These are phyloP conservation scores for Peromyscus attwateri DNA, from an alignment of 2,797 vertebrate species.

Conservation along the genomic window DNA sequence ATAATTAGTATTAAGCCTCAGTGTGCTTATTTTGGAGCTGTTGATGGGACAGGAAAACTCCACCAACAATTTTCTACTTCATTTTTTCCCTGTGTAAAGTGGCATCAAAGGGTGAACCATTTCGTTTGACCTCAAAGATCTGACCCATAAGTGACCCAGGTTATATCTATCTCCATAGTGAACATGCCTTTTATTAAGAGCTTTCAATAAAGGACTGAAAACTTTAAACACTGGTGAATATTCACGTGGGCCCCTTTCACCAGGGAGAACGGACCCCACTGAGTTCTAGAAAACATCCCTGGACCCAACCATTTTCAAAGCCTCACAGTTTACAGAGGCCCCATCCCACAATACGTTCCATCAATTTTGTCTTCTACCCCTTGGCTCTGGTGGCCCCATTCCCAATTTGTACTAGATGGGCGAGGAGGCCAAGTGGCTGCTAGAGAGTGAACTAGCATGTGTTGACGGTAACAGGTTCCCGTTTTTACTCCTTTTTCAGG, in stretches of 20 bases:
- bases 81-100: not conserved
- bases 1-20: no score
- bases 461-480: not conserved
- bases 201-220: not conserved
- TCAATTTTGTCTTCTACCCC: not conserved
- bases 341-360: not conserved
- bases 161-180: not conserved
- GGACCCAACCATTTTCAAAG: not conserved
- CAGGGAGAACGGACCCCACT: not conserved
- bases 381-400: fast-evolving
- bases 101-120: not conserved
- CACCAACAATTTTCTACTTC: not conserved
- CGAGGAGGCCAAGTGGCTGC: not conserved
- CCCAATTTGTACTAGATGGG: not conserved
- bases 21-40: no score
- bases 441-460: not conserved
- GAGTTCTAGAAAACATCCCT: not conserved
- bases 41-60: no score
- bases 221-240: not conserved
- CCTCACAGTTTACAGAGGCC: not conserved
- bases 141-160: not conserved
- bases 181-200: not conserved
- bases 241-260: not conserved
- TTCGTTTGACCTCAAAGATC: not conserved
- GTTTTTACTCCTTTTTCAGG: not conserved